Base-by-base conservation (phyloP, 2,888 invertebrate genomes). In the Drosophila flavopinicola region DNA sequence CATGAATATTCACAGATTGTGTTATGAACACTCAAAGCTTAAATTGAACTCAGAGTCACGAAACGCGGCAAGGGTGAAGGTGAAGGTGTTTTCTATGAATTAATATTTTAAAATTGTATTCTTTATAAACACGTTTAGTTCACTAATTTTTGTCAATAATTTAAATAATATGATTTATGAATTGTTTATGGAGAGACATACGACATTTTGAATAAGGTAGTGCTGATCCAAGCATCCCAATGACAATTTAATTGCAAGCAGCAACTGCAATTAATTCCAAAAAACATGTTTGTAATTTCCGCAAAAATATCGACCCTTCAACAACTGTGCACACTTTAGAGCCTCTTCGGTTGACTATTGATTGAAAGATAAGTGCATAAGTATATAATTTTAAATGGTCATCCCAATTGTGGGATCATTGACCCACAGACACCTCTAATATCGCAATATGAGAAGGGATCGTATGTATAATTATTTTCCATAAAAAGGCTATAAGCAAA, bases 101-200 rank as follows among this genome's bases (percentile, higher is more conserved):
- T 17, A 20, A 6, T 37, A 17, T 63, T 35, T 41, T 3, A 17
- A 32, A 15, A 37, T 39, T 13, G 44, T 17, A 33, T 65, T 54
- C 42, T 65, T 59, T 65, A 39, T 30, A 52, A 66, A 67, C 67
- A 13, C 47, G 47, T 44, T 51, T 66, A 29, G 41, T 44, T 52
- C 23, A 56, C 53, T 39, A 47, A 47, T 54, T 27, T 59, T 69
- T 58, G 64, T 35, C 49, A 53, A 59, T 68, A 49, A 58, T 45
- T 69, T 45, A 11, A 64, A 37, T 42, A 58, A 33, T 53, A 68
- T 44, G 11, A 20, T 33, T 33, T 24, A 39, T 15, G 35, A 20
- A 30, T 48, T 27, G 42, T 44, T 27, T 33, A 35, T 7, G 6
- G 27, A 20, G n/a, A 35, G 11, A 27, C 10, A 33, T 17, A 6